These are phyloP conservation scores for Noctua janthe DNA, from an alignment of 2,888 invertebrate species.

Conservation along the genomic window DNA sequence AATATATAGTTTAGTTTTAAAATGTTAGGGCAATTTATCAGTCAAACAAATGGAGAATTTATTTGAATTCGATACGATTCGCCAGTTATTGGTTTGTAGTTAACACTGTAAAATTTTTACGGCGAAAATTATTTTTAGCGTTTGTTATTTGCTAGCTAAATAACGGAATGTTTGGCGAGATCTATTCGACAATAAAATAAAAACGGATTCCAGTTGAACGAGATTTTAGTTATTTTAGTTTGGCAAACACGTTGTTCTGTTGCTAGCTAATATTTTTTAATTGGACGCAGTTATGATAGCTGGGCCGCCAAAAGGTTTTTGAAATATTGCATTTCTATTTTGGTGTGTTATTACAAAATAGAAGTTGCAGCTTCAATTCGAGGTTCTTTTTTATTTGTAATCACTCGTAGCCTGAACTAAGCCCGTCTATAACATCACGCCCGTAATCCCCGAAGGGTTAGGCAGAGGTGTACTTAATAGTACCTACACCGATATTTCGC, in stretches of 20 bases:
- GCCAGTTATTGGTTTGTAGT: constrained; percentile 5
- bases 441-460: no score
- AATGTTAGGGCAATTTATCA: neutral
- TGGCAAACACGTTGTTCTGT: constrained; percentile 10
- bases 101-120: constrained; percentile 36
- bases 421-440: no score
- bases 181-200: constrained; percentile 52
- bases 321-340: neutral
- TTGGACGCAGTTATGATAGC: constrained; percentile 10
- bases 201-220: constrained; percentile 28
- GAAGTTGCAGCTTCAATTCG: neutral
- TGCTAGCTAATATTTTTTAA: constrained; percentile 37
- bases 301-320: neutral
- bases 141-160: constrained; percentile 49
- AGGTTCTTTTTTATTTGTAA: neutral
- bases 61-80: constrained; percentile 26
- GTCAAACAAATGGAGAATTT: constrained; percentile 3
- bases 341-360: neutral
- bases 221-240: constrained; percentile 42
- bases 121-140: constrained; percentile 37
- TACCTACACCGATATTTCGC: no score
- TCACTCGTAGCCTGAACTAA: no score
- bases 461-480: no score
- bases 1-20: constrained; percentile 1
- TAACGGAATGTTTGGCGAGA: constrained; percentile 44